Conservation (phyloP, 1,140 invertebrate species). For the Sitobion miscanthi region DNA sequence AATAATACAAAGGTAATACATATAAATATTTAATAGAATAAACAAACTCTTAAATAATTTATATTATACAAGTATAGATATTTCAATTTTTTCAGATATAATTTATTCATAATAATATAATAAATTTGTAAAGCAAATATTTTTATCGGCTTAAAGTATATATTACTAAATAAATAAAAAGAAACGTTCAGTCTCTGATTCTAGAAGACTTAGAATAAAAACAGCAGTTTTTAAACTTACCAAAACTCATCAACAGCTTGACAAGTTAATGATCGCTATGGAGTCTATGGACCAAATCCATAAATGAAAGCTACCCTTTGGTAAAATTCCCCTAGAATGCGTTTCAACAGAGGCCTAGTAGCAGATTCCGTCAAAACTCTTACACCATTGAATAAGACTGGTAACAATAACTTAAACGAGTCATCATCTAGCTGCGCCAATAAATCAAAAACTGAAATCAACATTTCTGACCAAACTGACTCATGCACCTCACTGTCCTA, state of each 20-base stretch:
- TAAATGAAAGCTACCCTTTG: slow-evolving; percentile 70
- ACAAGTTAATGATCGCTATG: not conserved
- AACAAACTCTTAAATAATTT: not conserved
- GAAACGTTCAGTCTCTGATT: not conserved
- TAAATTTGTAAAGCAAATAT: not conserved
- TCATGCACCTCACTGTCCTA: slow-evolving; percentile 72
- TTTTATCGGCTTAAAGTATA: not conserved
- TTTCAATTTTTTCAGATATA: not conserved
- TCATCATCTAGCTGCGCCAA: slow-evolving; percentile 67
- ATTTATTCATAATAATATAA: slow-evolving; percentile 20
- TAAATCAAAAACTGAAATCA: slow-evolving; percentile 69
- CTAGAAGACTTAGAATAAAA: not conserved
- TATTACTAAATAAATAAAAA: not conserved
- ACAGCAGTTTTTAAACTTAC: not conserved
- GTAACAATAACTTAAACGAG: slow-evolving; percentile 69
- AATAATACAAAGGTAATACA: not conserved
- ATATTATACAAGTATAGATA: not conserved
- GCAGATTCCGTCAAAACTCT: slow-evolving; percentile 70
- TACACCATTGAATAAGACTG: slow-evolving; percentile 70
- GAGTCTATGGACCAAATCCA: slow-evolving; percentile 64
- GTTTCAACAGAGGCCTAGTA: slow-evolving; percentile 68
- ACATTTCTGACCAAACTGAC: slow-evolving; percentile 71
- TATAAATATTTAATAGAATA: not conserved
- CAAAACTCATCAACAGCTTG: not conserved
- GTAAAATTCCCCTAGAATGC: slow-evolving; percentile 69